Evolutionary conservation across 2,888 invertebrate species (phyloP).

Genomic region (Dryobotodes eremita): DNA sequence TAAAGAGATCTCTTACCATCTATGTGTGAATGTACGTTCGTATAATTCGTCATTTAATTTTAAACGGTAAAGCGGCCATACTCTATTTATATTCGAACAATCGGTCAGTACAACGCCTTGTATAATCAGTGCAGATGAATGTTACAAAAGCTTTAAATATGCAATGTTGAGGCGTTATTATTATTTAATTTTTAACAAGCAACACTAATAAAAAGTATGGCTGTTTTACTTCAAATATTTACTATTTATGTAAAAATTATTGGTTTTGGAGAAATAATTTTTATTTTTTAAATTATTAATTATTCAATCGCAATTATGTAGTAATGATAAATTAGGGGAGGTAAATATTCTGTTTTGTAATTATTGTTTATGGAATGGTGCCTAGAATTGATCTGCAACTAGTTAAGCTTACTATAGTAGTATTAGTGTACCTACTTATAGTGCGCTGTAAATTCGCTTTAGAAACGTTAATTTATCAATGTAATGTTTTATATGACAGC

Average conservation of each 20-base stretch:
- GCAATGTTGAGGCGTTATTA: conserved; percentile 24
- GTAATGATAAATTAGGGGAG: conserved; percentile 49
- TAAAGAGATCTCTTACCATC: conserved; percentile 40
- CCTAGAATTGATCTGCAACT: conserved; percentile 86
- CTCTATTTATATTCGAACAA: not conserved
- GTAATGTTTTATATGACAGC: conserved; percentile 89
- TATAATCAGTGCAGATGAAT: conserved; percentile 17
- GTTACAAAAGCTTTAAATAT: conserved; percentile 30
- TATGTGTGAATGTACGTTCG: conserved; percentile 22
- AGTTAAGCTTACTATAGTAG: conserved; percentile 74
- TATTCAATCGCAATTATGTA: conserved; percentile 48
- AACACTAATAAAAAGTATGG: conserved; percentile 22
- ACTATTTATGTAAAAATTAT: conserved; percentile 40
- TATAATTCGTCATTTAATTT: conserved; percentile 33
- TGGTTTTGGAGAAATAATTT: conserved; percentile 42
- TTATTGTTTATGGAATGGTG: conserved; percentile 81
- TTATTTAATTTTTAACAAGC: conserved; percentile 39
- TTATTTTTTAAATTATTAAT: conserved; percentile 31
- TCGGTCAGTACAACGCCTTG: conserved; percentile 14
- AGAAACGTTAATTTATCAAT: conserved; percentile 86
- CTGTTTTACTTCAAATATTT: conserved; percentile 42
- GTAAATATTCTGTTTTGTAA: conserved; percentile 66
- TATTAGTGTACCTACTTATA: conserved; percentile 72
- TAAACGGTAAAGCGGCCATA: conserved; percentile 34
- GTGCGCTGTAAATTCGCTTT: conserved; percentile 85